Evolutionary conservation across 2,797 vertebrate genomes (phyloP).

Genomic region (Acrossocheilus fasciatus): DNA sequence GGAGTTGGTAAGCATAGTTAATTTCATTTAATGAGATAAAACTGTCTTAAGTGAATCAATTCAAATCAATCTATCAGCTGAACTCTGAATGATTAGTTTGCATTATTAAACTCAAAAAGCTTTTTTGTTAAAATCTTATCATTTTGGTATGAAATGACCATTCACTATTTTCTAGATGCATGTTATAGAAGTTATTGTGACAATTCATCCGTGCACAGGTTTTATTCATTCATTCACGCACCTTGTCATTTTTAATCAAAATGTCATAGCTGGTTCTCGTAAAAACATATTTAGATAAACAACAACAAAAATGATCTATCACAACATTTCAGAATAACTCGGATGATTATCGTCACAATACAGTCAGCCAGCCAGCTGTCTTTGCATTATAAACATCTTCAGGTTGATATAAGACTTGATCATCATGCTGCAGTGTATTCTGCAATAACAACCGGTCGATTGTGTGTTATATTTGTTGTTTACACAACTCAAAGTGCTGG

Average conservation of each 20-base stretch:
- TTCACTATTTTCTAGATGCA: not conserved
- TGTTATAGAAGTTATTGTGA: not conserved
- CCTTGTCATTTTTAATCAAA: not conserved
- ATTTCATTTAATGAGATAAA: not conserved
- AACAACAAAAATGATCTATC: not conserved
- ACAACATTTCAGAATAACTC: not conserved
- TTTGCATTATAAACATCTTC: not conserved
- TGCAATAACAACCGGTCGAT: too few species aligned
- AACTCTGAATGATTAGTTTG: not conserved
- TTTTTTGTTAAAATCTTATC: not conserved
- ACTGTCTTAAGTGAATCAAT: not conserved
- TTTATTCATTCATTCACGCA: not conserved
- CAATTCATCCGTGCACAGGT: not conserved
- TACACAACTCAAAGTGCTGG: not conserved
- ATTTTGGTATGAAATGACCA: not conserved
- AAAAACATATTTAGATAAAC: not conserved
- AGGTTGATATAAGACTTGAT: not conserved
- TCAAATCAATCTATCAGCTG: not conserved
- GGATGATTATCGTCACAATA: not conserved
- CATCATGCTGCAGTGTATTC: not conserved
- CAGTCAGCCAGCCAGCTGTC: not conserved
- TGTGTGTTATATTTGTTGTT: not conserved
- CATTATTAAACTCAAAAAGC: not conserved
- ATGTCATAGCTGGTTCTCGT: not conserved
- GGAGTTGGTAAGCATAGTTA: not conserved